Evolutionary conservation across 2,888 invertebrate genomes (phyloP).

Genomic region (Mongoloraphidia duomilia): DNA sequence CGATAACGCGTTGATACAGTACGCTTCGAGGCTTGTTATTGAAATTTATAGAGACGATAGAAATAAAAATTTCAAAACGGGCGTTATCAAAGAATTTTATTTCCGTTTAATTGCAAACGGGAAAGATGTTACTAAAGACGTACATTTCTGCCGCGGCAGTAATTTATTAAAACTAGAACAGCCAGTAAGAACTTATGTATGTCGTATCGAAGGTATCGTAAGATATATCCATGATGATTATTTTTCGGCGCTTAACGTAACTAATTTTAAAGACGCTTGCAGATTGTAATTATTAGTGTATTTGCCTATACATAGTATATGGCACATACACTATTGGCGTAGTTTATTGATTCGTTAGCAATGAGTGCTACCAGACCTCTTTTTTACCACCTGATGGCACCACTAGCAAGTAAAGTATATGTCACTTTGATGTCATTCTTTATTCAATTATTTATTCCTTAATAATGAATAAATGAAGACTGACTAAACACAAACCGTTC

Average conservation of each 20-base stretch:
- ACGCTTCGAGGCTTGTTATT: slow-evolving; percentile 74
- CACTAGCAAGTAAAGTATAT: too few species aligned
- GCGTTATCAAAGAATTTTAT: slow-evolving; percentile 53
- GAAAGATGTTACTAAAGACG: slow-evolving; percentile 64
- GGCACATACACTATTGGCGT: too few species aligned
- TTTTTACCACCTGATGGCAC: too few species aligned
- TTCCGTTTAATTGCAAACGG: slow-evolving; percentile 79
- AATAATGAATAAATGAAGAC: too few species aligned
- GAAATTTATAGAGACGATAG: slow-evolving; percentile 70
- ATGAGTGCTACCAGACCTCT: too few species aligned
- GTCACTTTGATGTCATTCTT: too few species aligned
- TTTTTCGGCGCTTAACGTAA: slow-evolving; percentile 68
- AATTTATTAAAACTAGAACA: slow-evolving; percentile 37
- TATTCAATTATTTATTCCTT: too few species aligned
- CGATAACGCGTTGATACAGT: slow-evolving; percentile 57
- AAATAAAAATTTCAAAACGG: slow-evolving; percentile 22
- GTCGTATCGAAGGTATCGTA: slow-evolving; percentile 77
- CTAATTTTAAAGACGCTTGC: slow-evolving; percentile 79
- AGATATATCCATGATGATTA: slow-evolving; percentile 80
- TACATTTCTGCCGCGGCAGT: slow-evolving; percentile 61
- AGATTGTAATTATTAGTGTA: slow-evolving; percentile 1
- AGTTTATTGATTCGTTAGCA: slow-evolving; percentile 5
- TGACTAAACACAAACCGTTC: too few species aligned
- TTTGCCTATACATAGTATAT: too few species aligned
- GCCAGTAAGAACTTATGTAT: slow-evolving; percentile 43